Percentiles rank a stretch among this genome's conserved stretches.
Evolutionary conservation across 2,113 vertebrate genomes (phyloP).

Genomic region (Centropus unirufus): DNA sequence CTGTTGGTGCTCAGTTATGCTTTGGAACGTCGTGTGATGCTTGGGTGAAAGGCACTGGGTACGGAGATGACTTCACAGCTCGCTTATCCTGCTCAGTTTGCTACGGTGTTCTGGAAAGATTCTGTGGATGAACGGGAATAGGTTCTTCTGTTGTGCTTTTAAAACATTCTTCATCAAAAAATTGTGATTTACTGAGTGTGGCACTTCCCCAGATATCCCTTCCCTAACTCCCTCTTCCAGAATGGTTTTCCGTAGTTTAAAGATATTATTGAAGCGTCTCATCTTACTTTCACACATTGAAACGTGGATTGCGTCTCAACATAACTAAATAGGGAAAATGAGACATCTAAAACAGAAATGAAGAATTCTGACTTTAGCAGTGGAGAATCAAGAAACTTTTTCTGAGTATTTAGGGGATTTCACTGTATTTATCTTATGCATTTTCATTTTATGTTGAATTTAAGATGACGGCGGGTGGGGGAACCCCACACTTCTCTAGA

Average conservation of each 20-base stretch:
- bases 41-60: not conserved
- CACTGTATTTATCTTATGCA: not conserved
- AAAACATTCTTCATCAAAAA: not conserved
- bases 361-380: not conserved
- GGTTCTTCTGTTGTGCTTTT: not conserved
- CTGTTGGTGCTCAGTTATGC: not conserved
- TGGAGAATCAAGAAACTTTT: not conserved
- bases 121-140: not conserved
- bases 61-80: not conserved
- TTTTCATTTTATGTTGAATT: not conserved
- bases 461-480: not conserved
- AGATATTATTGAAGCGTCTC: not conserved
- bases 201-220: not conserved
- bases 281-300: not conserved
- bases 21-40: not conserved
- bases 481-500: not conserved
- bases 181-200: not conserved
- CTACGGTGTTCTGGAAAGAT: not conserved
- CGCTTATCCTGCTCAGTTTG: not conserved
- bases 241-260: not conserved
- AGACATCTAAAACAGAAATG: not conserved
- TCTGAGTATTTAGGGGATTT: not conserved
- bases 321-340: not conserved
- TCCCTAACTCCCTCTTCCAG: not conserved
- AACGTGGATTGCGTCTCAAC: not conserved